Percentiles rank a stretch among this genome's conserved stretches.
Conservation (phyloP, 1,140 invertebrate species). For the Heliconius melpomene region DNA sequence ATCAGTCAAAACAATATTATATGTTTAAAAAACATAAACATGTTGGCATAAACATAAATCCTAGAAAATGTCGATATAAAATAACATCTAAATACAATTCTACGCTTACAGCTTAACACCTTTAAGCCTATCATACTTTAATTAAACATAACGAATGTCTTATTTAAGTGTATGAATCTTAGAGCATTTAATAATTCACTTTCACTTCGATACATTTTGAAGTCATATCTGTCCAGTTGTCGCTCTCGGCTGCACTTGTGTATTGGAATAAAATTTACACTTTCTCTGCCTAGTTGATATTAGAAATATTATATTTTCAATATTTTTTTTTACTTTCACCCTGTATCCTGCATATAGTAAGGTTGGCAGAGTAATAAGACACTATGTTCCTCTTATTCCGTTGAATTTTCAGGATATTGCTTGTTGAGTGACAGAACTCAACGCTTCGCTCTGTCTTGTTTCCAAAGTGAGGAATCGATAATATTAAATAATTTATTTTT, state of each 20-base stretch:
- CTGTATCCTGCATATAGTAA: background rate
- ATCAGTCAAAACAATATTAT: no score
- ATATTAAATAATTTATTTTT: no score
- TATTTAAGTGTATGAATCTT: constrained; percentile 28
- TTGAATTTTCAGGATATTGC: no score
- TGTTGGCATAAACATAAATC: no score
- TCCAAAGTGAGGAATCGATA: no score
- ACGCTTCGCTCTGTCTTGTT: no score
- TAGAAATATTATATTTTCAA: background rate
- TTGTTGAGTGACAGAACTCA: no score
- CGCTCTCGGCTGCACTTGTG: constrained; percentile 14
- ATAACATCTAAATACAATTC: background rate
- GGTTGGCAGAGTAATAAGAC: no score
- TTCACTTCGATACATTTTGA: constrained; percentile 16
- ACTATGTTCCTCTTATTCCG: no score
- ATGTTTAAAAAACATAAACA: no score
- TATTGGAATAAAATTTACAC: constrained; percentile 1
- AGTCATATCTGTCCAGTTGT: constrained; percentile 21
- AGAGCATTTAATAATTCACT: constrained; percentile 29
- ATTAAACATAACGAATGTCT: constrained; percentile 39
- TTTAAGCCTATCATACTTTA: constrained; percentile 5
- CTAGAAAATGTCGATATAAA: background rate
- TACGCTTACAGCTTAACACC: background rate
- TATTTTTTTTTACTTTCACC: no score
- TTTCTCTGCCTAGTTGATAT: background rate